Conservation (phyloP, 2,888 invertebrate genomes). For the Matsumyia berberina region DNA sequence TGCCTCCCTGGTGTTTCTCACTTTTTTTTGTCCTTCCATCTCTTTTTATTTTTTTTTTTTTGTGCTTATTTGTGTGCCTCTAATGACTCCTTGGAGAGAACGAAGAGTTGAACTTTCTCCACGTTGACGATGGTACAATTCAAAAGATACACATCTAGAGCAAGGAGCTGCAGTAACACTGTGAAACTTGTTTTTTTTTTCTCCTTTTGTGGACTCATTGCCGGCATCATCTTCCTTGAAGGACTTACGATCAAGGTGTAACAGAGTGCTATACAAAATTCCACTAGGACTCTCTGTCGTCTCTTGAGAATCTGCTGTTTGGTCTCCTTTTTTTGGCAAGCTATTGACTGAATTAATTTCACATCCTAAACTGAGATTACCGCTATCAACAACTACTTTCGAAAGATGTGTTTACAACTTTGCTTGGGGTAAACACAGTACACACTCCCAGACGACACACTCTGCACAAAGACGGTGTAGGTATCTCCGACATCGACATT, state of each 20-base stretch:
- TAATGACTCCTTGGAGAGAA: constrained; percentile 70
- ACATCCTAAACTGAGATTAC: constrained; percentile 72
- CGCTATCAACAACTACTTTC: constrained; percentile 71
- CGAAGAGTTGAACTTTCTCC: constrained; percentile 44
- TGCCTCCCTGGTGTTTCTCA: constrained; percentile 35
- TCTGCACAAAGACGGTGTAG: constrained; percentile 2
- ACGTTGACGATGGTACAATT: constrained; percentile 40
- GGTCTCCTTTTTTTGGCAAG: constrained; percentile 18
- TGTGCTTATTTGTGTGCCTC: constrained; percentile 38
- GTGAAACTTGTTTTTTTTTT: constrained; percentile 17
- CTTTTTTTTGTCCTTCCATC: constrained; percentile 7
- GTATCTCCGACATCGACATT: constrained; percentile 64
- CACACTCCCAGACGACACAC: not conserved
- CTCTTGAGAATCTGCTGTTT: constrained; percentile 1
- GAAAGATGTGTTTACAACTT: constrained; percentile 75
- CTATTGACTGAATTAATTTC: constrained; percentile 75
- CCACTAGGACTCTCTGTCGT: constrained; percentile 7
- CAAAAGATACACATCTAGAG: constrained; percentile 65
- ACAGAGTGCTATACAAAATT: constrained; percentile 45
- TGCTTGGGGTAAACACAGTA: constrained; percentile 62
- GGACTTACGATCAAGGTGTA: constrained; percentile 48
- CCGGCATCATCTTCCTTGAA: constrained; percentile 21
- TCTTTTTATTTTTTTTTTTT: constrained; percentile 28
- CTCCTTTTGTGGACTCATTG: not conserved
- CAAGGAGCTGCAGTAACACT: constrained; percentile 62